Evolutionary conservation across 2,888 invertebrate genomes (phyloP).

Genomic region (Nemotelus pantherinus): DNA sequence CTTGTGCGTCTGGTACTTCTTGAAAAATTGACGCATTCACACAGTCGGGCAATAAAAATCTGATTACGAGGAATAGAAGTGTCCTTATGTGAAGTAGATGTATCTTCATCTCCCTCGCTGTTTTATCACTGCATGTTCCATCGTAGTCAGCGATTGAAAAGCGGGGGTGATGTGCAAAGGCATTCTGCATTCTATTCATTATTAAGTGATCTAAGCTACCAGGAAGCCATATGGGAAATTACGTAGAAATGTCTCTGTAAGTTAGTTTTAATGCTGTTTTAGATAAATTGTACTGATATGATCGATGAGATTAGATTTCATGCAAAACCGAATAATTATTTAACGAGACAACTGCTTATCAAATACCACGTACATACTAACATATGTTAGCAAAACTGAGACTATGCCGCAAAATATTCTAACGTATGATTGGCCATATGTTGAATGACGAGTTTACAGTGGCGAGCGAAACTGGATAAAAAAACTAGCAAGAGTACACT

Average conservation of each 20-base stretch:
- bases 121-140: too few relatives aligned
- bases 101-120: constrained; percentile 18
- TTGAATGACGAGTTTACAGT: too few relatives aligned
- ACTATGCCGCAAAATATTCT: too few relatives aligned
- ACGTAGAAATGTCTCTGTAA: background rate
- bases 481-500: too few relatives aligned
- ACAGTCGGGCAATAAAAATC: constrained; percentile 31
- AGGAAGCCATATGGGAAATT: constrained; percentile 24
- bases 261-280: constrained; percentile 20
- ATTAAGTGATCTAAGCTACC: too few relatives aligned
- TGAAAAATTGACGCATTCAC: constrained; percentile 29
- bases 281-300: constrained; percentile 34
- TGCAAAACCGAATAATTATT: constrained; percentile 7
- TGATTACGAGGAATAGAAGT: constrained; percentile 30
- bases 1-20: background rate
- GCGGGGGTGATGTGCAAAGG: background rate
- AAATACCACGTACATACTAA: background rate
- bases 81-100: background rate
- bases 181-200: too few relatives aligned
- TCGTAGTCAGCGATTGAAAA: background rate
- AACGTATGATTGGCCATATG: too few relatives aligned
- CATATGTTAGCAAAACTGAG: too few relatives aligned
- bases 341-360: constrained; percentile 1
- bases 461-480: too few relatives aligned
- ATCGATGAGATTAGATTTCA: constrained; percentile 13